These are phyloP conservation scores for Rhimphoctona megacephalus DNA, from an alignment of 2,888 invertebrate genomes.

Conservation along the genomic window DNA sequence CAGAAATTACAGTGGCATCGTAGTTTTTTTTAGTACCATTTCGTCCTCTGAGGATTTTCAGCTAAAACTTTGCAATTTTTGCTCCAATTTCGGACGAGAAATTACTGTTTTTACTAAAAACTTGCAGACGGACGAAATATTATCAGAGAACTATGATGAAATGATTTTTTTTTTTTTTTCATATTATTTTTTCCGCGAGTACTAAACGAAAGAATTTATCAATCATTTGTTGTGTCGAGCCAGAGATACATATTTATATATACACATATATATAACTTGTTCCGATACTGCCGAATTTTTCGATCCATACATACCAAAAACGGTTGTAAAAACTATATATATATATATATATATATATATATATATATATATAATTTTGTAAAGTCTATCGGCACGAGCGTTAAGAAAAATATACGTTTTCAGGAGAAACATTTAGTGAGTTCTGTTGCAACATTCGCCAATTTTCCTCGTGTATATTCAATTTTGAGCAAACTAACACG, in stretches of 20 bases:
- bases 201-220: not conserved
- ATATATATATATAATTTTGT: conserved; percentile 42
- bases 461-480: not conserved
- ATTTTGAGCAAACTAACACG: no score
- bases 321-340: conserved; percentile 18
- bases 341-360: conserved; percentile 47
- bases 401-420: conserved; percentile 42
- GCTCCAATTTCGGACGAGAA: no score
- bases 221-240: not conserved
- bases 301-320: conserved; percentile 6
- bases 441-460: conserved; percentile 22
- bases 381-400: conserved; percentile 51
- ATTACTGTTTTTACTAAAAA: no score
- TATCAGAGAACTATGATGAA: no score
- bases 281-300: not conserved
- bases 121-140: no score
- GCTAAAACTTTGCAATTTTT: no score
- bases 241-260: not conserved
- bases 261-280: not conserved
- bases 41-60: no score
- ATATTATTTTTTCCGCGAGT: no score
- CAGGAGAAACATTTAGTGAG: conserved; percentile 17
- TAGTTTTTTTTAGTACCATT: no score
- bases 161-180: no score
- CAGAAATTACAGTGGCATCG: no score